These are phyloP conservation scores for Atta texana DNA, from an alignment of 1,140 invertebrate species.

Conservation along the genomic window DNA sequence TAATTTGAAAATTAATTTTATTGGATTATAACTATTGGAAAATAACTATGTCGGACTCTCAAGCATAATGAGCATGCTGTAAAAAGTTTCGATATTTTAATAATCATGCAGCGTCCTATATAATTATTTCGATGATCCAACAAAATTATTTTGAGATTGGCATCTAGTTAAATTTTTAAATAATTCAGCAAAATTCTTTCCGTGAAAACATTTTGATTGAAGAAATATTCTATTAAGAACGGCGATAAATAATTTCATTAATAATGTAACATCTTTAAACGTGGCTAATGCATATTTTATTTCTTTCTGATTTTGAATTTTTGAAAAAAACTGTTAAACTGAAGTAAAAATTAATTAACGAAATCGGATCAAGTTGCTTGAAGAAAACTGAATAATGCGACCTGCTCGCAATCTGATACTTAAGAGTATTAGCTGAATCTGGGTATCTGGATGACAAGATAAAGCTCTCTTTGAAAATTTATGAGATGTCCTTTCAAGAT, in stretches of 20 bases:
- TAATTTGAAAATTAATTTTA: no score
- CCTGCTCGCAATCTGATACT: not conserved
- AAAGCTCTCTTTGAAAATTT: slow-evolving; percentile 51
- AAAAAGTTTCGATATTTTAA: no score
- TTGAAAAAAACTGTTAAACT: not conserved
- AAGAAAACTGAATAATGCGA: not conserved
- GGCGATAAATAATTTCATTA: not conserved
- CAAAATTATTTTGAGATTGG: no score
- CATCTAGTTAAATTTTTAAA: no score
- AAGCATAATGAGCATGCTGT: no score
- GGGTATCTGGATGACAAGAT: slow-evolving; percentile 38
- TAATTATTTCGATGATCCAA: no score
- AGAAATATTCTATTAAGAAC: not conserved
- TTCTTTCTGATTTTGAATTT: not conserved
- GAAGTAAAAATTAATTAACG: slow-evolving; percentile 18
- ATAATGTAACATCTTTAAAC: not conserved
- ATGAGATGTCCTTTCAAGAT: slow-evolving; percentile 30
- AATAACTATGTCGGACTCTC: no score
- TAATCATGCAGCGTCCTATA: no score
- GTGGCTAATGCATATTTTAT: not conserved
- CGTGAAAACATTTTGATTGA: not conserved
- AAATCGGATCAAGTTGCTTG: not conserved
- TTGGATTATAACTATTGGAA: no score
- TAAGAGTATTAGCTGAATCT: slow-evolving; percentile 17
- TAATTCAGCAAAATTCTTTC: no score